Evolutionary conservation across 2,797 vertebrate species (phyloP).

Genomic region (Tachyglossus aculeatus): DNA sequence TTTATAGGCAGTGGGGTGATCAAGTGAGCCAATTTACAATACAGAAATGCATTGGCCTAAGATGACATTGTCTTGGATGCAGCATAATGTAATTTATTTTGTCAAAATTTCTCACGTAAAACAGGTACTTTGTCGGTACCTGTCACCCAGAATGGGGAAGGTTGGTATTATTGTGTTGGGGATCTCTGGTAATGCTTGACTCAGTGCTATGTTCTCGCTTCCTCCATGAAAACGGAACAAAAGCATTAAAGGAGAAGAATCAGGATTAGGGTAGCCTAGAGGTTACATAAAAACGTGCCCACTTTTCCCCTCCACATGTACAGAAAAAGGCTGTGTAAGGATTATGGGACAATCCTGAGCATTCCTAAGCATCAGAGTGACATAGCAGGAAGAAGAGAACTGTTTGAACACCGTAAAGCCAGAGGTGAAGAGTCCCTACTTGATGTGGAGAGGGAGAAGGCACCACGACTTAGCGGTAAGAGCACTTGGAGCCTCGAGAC

Average conservation of each 20-base stretch:
- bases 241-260: not conserved
- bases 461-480: not conserved
- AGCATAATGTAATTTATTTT: not conserved
- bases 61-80: not conserved
- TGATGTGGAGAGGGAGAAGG: not conserved
- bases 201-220: not conserved
- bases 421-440: not conserved
- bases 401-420: too few species aligned
- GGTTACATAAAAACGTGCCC: too few species aligned
- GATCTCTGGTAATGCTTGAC: not conserved
- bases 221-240: not conserved
- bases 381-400: too few species aligned
- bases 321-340: too few species aligned
- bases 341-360: too few species aligned
- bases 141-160: not conserved
- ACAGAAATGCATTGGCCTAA: not conserved
- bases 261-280: not conserved
- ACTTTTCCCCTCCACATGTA: too few species aligned
- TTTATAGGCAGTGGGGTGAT: constrained; percentile 5
- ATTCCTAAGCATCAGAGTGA: too few species aligned
- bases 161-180: not conserved
- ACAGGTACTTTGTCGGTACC: not conserved
- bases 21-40: not conserved
- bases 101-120: not conserved
- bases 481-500: not conserved